Percentiles rank a stretch among this genome's conserved stretches.
Evolutionary conservation across 2,888 invertebrate genomes (phyloP).

Genomic region (Petrolisthes manimaculis): DNA sequence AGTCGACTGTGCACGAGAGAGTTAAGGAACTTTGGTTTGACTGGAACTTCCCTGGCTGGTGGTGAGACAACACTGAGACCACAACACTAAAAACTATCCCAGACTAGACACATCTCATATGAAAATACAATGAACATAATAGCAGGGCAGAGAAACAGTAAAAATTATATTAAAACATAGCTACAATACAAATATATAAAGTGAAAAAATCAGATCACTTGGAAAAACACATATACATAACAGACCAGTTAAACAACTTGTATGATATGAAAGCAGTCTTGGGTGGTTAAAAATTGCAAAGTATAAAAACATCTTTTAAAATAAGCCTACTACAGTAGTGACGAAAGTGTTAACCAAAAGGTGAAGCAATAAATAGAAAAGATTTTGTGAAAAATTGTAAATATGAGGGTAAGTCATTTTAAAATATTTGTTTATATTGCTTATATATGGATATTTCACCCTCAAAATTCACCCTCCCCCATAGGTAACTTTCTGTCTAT

Average conservation of each 20-base stretch:
- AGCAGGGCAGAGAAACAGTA: conserved; percentile 9
- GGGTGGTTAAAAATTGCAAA: conserved; percentile 26
- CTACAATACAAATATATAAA: background rate
- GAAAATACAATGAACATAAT: conserved; percentile 3
- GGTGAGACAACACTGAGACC: no score
- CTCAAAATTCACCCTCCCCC: background rate
- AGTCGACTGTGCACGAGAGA: no score
- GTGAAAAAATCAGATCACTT: background rate
- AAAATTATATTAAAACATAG: conserved; percentile 24
- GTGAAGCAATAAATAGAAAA: conserved; percentile 20
- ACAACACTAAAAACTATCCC: no score
- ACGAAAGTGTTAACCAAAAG: conserved; percentile 13
- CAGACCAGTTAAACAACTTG: conserved; percentile 37
- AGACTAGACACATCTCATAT: no score
- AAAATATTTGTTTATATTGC: background rate
- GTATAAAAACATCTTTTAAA: conserved; percentile 26
- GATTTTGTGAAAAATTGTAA: background rate
- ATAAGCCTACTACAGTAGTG: conserved; percentile 22
- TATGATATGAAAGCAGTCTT: conserved; percentile 55
- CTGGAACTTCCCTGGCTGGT: no score
- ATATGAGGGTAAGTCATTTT: no score
- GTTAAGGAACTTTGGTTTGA: no score
- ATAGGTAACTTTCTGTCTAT: background rate
- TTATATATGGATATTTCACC: conserved; percentile 13
- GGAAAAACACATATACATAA: background rate